Percentiles rank a stretch among this genome's conserved stretches.
Evolutionary conservation across 2,113 vertebrate genomes (phyloP).

Genomic region (Myotis yumanensis): DNA sequence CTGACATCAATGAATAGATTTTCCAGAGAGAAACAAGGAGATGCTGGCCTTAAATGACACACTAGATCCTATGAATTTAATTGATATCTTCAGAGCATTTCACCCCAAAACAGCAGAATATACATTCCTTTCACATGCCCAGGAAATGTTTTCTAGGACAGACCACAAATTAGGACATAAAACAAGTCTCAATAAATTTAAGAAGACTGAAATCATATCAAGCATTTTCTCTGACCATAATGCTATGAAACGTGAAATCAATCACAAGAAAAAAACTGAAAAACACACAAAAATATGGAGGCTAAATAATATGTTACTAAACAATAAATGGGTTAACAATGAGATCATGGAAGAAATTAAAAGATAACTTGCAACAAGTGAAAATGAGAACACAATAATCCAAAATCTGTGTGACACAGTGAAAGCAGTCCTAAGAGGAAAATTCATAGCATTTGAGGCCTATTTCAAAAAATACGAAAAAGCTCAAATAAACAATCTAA

Average conservation of each 20-base stretch:
- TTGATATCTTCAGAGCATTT: neutral
- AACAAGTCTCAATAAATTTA: too few relatives aligned
- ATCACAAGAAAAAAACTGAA: neutral
- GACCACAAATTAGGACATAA: too few relatives aligned
- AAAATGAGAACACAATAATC: neutral
- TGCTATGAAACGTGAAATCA: neutral
- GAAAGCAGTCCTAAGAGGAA: neutral
- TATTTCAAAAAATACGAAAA: neutral
- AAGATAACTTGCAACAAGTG: neutral
- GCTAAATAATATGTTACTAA: neutral
- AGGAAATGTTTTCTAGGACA: too few relatives aligned
- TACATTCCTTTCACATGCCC: too few relatives aligned
- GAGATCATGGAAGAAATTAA: neutral
- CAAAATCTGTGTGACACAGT: neutral
- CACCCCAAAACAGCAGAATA: too few relatives aligned
- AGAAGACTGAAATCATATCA: too few relatives aligned
- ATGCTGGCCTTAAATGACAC: neutral
- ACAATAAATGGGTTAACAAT: neutral
- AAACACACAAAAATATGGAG: neutral
- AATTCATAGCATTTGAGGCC: neutral
- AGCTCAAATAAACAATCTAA: neutral
- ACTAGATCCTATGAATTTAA: neutral
- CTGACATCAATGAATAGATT: neutral
- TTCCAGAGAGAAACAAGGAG: neutral
- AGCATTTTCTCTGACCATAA: too few relatives aligned